Evolutionary conservation across 2,113 vertebrate species (phyloP), one percentile per base, ranked within the genome.

Genomic region (Lichenostomus cassidix): DNA sequence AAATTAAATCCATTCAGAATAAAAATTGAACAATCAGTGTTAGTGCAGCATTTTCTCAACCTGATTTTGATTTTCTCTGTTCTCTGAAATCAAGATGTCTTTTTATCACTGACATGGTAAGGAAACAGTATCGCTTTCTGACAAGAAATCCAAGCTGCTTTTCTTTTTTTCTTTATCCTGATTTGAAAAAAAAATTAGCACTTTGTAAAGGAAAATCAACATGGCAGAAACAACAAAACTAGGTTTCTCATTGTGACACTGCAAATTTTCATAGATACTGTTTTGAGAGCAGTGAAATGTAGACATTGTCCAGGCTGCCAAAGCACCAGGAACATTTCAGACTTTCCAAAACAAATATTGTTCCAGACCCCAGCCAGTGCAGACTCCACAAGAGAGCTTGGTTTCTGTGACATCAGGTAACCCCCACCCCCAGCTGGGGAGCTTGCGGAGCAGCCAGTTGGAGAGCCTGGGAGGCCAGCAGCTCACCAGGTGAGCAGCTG

Each of bases 401-500:
- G n/a, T 92, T 75, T 83, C 58, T 65, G 31, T 78, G 74, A 85
- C 68, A 80, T 58, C 63, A 87, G 62, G 63, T 85, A 83, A 59
- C 46, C 42, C 23, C 19, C 39, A 52, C 33, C 29, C 29, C 79
- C 58, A 91, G 75, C 82, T 91, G 82, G 82, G 90, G 27, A 83
- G 39, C 46, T 85, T 87, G 59, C 55, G 78, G 75, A 92, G 33
- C 33, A 91, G 70, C 42, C 87, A 95, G 74, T 69, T 93, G 74
- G 87, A 85, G 59, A 83, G 29, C 29, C 65, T 73, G 62, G 60
- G 68, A 83, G 86, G 31, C 76, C 76, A 89, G 76, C 42, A 95
- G 78, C 91, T 91, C 82, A 95, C 82, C 78, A 88, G 90, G 85
- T 92, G 82, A 94, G 80, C 82, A 96, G 87, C 87, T 95, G 93